Base-by-base conservation (phyloP, 37 sponge, comb jelly and placozoan species). In the Hormiphora californensis region DNA sequence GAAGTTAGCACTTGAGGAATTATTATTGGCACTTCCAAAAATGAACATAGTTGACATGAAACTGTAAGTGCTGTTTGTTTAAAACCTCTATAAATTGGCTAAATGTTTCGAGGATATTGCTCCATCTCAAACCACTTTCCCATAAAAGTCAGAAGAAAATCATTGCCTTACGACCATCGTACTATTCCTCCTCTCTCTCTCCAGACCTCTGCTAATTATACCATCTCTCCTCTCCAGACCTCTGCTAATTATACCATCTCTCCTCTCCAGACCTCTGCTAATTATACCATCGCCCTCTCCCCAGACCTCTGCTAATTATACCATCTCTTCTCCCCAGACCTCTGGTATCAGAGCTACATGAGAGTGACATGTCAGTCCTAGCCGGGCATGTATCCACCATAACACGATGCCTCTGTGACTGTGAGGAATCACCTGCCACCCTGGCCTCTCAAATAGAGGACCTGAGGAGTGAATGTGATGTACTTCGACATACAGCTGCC, bases 401-500 rank as follows among this genome's bases (percentile, higher is more conserved):
- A n/a, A 73, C 81, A 8, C 36, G 17, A 2, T 46, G 81, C 3
- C 81, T 73, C 23, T 73, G 81, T 41, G 81, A 73, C 39, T 43
- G 81, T 73, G 81, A 40, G 8, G 46, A 41, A 19, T n/a, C 12
- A n/a, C 81, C 81, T n/a, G 46, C 46, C 36, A 73, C 81, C 15
- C 44, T 73, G 39, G 81, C 35, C 28, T 39, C 81, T 5, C 23
- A 7, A 5, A 73, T 73, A 8, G 22, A 1, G 12, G 81, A 73
- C 25, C 46, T 73, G 81, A 73, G 39, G 9, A 73, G 44, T 46
- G 81, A 73, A 46, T 73, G 81, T 73, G 81, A 73, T 9, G 46
- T 73, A 23, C 81, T 73, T 28, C 32, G 81, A 36, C 81, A 73
- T 46, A 73, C 81, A 43, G 81, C 81, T 3, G 81, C 81, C 40